Percentiles rank a stretch among this genome's conserved stretches.
These are phyloP conservation scores for Micrasema longulum DNA, from an alignment of 1,140 invertebrate genomes.

Conservation along the genomic window DNA sequence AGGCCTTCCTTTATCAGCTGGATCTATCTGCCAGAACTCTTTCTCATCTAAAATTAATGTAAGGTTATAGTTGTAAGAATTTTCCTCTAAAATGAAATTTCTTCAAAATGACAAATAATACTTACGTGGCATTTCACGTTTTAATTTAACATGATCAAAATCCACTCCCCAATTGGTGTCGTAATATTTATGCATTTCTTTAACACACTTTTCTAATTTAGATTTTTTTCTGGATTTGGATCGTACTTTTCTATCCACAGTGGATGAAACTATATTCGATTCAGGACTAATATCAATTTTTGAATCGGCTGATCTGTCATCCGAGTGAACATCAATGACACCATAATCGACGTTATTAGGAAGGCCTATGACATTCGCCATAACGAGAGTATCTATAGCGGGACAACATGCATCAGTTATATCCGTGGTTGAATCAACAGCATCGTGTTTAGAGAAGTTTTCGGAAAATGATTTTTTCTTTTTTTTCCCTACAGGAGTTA, in stretches of 20 bases:
- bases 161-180: constrained; percentile 47
- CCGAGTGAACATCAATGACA: neutral
- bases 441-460: constrained; percentile 21
- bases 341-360: neutral
- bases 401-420: neutral
- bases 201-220: constrained; percentile 34
- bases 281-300: neutral
- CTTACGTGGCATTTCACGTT: constrained; percentile 50
- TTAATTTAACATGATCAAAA: constrained; percentile 50
- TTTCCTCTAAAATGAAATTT: constrained; percentile 39
- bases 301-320: neutral
- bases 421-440: constrained; percentile 8
- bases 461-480: constrained; percentile 34
- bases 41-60: constrained; percentile 42
- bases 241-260: constrained; percentile 10
- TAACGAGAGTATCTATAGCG: constrained; percentile 36
- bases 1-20: constrained; percentile 39
- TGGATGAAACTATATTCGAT: neutral
- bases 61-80: no score
- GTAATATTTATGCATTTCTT: constrained; percentile 47
- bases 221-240: constrained; percentile 31
- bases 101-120: neutral
- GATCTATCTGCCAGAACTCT: constrained; percentile 41
- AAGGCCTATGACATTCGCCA: constrained; percentile 51
- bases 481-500: constrained; percentile 31